A percentile compares a stretch with the other conserved stretches of the same genome.
Evolutionary conservation across 1,140 invertebrate genomes (phyloP).

Genomic region (Drosophila neocordata): DNA sequence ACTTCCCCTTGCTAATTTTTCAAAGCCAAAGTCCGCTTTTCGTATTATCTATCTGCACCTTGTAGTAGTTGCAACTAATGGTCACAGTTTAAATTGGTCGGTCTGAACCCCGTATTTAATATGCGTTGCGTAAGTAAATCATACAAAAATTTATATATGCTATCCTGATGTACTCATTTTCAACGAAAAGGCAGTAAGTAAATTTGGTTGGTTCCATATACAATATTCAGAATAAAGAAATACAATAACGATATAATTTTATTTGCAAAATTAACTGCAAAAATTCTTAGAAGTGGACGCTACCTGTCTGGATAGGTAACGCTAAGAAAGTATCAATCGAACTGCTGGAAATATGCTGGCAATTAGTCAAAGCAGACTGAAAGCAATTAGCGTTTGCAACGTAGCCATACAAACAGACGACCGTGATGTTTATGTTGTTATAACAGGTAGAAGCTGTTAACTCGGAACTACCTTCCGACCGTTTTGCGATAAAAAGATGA

Average conservation of each 20-base stretch:
- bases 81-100: background rate
- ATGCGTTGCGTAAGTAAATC: too few relatives aligned
- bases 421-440: constrained; percentile 6
- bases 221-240: background rate
- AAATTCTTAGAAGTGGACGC: constrained; percentile 46
- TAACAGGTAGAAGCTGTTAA: constrained; percentile 13
- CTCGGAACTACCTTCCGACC: background rate
- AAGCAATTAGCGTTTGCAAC: constrained; percentile 72
- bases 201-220: too few relatives aligned
- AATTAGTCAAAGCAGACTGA: constrained; percentile 72
- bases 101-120: too few relatives aligned
- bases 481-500: background rate
- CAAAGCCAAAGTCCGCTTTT: too few relatives aligned
- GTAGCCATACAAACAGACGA: constrained; percentile 34
- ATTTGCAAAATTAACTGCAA: constrained; percentile 32
- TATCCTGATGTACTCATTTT: too few relatives aligned
- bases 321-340: constrained; percentile 68
- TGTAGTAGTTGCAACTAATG: background rate
- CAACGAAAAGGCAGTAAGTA: too few relatives aligned
- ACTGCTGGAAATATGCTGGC: constrained; percentile 27
- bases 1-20: too few relatives aligned
- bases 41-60: background rate
- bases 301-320: constrained; percentile 57
- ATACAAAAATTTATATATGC: too few relatives aligned
- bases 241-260: background rate